Evolutionary conservation across 2,797 vertebrate species (phyloP), one percentile per base, ranked within the genome.

Genomic region (Myiothlypis chrysogaster): DNA sequence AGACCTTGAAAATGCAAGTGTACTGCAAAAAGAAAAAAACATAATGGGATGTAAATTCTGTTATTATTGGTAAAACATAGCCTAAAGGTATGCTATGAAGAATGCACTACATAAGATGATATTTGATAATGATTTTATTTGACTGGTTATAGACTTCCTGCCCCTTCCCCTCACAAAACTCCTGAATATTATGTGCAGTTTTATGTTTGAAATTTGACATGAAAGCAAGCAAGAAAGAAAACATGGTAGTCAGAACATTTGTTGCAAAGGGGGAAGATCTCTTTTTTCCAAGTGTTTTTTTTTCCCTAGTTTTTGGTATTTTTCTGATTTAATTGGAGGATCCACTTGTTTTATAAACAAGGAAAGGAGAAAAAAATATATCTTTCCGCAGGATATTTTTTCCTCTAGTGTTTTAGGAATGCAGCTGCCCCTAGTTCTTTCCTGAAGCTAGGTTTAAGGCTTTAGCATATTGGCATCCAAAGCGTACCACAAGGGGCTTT

Each of bases 131-230:
- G 0, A 37, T 55, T 82, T 60, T 8, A 59, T 55, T 37, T 35
- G 12, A 34, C 17, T 46, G 8, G 9, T 49, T 39, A 16, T 2
- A 15, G 9, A 2, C 21, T 3, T 3, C 5, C 11, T 28, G 35
- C 15, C 24, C 0, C 0, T 4, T 8, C 2, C 4, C 5, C 7
- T 21, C 37, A 32, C 8, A 43, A 43, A 19, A 19, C 9, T 20
- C 19, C 30, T 30, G 21, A 50, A 18, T 14, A 70, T 10, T 44
- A 21, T 7, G 5, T 34, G 17, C 2, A 34, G 10, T 9, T 89
- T 89, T 66, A 53, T 28, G 1, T 39, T 53, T 53, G 39, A 69
- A 60, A 46, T 69, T 53, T 34, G 16, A 53, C 20, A 5, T 12
- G 10, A 60, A 68, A 6, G 2, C 12, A 75, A 44, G 19, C 12